Evolutionary conservation across 2,797 vertebrate species (phyloP).

Genomic region (Discoglossus pictus): DNA sequence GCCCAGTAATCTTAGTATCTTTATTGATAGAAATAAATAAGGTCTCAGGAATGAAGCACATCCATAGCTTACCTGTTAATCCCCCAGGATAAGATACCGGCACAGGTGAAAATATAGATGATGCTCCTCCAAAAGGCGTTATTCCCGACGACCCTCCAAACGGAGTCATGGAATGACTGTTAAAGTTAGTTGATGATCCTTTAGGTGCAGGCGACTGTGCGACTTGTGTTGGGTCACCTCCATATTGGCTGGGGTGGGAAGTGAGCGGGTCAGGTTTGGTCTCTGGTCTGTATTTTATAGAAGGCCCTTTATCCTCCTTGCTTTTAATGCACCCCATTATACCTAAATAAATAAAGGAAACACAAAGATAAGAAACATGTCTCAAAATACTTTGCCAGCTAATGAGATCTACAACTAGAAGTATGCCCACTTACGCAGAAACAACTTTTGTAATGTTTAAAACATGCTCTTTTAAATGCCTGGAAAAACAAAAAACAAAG

Average conservation of each 20-base stretch:
- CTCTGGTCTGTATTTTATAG: conserved; percentile 85
- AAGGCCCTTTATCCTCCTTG: conserved; percentile 88
- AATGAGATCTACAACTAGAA: neutral
- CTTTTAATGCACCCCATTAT: conserved; percentile 95
- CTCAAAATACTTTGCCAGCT: too few relatives aligned
- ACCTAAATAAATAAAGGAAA: conserved; percentile 66
- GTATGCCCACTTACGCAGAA: too few relatives aligned
- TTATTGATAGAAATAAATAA: too few relatives aligned
- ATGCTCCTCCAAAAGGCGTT: conserved; percentile 89
- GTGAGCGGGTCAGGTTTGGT: conserved; percentile 71
- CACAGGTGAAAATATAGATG: conserved; percentile 84
- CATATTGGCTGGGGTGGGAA: conserved; percentile 78
- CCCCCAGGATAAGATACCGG: conserved; percentile 85
- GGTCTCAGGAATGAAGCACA: too few relatives aligned
- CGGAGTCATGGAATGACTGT: conserved; percentile 85
- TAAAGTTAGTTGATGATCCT: conserved; percentile 78
- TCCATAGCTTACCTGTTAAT: conserved; percentile 85
- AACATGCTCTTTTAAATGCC: too few relatives aligned
- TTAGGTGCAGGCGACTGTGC: conserved; percentile 75
- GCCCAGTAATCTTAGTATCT: too few relatives aligned
- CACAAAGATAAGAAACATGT: conserved; percentile 9
- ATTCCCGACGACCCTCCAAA: conserved; percentile 88
- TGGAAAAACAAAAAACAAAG: too few relatives aligned
- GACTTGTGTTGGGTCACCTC: conserved; percentile 81
- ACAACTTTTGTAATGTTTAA: too few relatives aligned